Evolutionary conservation across 1,140 invertebrate species (phyloP).

Genomic region (Aphaenogaster ashmeadi): DNA sequence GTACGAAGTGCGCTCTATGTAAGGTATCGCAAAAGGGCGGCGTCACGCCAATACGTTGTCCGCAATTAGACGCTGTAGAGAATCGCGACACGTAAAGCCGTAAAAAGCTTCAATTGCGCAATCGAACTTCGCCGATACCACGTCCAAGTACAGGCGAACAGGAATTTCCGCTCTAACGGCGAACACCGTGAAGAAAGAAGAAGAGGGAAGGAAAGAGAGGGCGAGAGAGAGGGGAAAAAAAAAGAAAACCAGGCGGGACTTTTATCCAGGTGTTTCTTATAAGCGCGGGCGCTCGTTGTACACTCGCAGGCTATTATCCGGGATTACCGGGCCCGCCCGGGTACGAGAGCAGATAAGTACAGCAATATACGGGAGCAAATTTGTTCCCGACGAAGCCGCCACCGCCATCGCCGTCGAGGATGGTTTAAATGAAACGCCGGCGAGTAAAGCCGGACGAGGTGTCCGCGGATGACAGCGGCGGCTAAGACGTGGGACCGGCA

Average conservation of each 20-base stretch:
- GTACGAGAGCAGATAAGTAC: constrained; percentile 63
- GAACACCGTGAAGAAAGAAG: constrained; percentile 25
- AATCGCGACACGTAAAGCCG: constrained; percentile 60
- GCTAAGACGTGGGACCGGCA: constrained; percentile 44
- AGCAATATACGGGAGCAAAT: constrained; percentile 73
- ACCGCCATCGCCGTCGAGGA: constrained; percentile 36
- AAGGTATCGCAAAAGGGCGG: constrained; percentile 28
- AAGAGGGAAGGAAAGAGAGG: neutral
- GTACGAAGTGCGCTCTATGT: neutral
- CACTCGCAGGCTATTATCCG: constrained; percentile 70
- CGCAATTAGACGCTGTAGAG: constrained; percentile 55
- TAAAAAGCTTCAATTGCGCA: constrained; percentile 63
- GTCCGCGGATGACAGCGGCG: constrained; percentile 40
- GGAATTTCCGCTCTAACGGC: constrained; percentile 47
- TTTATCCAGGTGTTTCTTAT: constrained; percentile 69
- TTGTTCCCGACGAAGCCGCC: constrained; percentile 52
- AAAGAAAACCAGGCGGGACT: constrained; percentile 37
- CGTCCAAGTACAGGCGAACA: constrained; percentile 51
- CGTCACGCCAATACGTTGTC: constrained; percentile 48
- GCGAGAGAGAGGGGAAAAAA: neutral
- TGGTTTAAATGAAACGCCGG: constrained; percentile 71
- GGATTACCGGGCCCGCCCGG: constrained; percentile 65
- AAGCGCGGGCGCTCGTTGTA: constrained; percentile 58
- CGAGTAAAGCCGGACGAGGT: constrained; percentile 30
- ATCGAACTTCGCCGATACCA: constrained; percentile 57